Base-by-base conservation (phyloP, 2,113 vertebrate species). In the rat (Rattus norvegicus) region DNA sequence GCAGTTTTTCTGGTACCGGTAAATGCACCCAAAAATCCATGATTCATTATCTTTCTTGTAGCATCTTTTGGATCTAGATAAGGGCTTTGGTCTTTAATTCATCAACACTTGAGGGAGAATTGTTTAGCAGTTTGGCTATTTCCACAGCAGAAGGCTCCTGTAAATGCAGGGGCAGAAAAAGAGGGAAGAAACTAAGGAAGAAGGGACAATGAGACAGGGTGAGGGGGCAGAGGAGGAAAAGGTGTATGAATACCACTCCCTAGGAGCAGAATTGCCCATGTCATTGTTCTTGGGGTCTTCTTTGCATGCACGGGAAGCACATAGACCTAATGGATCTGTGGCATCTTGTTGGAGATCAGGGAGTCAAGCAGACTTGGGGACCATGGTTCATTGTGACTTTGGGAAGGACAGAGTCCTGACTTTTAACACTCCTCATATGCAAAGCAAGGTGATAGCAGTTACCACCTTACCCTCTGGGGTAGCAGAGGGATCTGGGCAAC, bases 71-170 rank as follows among this genome's bases (percentile, higher is more conserved):
- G 83, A 83, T n/a, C 69, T 13, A 36, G 28, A 33, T 56, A 86
- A 77, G 26, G 5, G 5, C n/a, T 63, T 80, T 88, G 77, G 52
- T 17, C 92, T 98, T 93, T 67, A 92, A 83, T 61, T 95, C 83
- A 77, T 83, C 81, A 88, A 80, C 11, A 77, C n/a, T 92, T 52
- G 8, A 75, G 52, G 84, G 17, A 90, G 3, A 59, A 43, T 39
- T 76, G 17, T 17, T 63, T 59, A 70, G 52, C 56, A 17, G 30
- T 80, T 75, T 87, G 75, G 43, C 63, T 43, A 19, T n/a, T 91
- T 92, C 56, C n/a, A 20, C 63, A 75, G 39, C 77, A 33, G 72
- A 91, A 43, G 70, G 4, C 47, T 91, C 30, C 83, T 69, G 83
- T 59, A 73, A 26, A 72, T 19, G 75, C 1, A 61, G 76, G 59